Conservation (phyloP, 2,113 vertebrate genomes). For the Myotis yumanensis region DNA sequence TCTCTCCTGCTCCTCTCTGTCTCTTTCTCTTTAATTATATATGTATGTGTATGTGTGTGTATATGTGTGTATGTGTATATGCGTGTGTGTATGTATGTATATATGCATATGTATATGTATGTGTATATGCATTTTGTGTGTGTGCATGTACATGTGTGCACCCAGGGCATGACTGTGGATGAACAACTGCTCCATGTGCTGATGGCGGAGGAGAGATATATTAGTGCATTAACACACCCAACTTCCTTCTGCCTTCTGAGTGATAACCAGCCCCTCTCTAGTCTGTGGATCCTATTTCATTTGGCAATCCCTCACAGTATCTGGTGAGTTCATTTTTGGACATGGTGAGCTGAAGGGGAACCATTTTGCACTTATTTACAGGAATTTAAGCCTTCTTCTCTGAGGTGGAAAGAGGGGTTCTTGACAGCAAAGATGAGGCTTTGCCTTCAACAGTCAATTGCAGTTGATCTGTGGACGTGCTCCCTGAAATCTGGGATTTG, state of each 20-base stretch:
- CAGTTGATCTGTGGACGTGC: neutral
- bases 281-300: neutral
- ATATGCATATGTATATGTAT: neutral
- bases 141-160: neutral
- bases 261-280: neutral
- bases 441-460: neutral
- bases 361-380: neutral
- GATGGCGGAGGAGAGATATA: neutral
- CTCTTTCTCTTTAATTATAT: neutral
- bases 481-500: neutral
- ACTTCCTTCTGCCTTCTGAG: neutral
- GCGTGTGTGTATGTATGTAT: neutral
- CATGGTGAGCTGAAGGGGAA: neutral
- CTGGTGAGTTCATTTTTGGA: neutral
- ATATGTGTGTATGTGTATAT: too few species aligned
- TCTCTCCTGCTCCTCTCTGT: neutral
- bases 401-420: neutral
- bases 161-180: neutral
- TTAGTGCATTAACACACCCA: accelerated
- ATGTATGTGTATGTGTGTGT: too few species aligned
- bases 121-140: too few species aligned
- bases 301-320: neutral
- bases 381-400: neutral
- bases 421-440: neutral
- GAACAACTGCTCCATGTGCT: neutral